phyloP scores from a whole-genome alignment of 1,140 invertebrate genomes.

The Nephotettix cincticeps region DNA sequence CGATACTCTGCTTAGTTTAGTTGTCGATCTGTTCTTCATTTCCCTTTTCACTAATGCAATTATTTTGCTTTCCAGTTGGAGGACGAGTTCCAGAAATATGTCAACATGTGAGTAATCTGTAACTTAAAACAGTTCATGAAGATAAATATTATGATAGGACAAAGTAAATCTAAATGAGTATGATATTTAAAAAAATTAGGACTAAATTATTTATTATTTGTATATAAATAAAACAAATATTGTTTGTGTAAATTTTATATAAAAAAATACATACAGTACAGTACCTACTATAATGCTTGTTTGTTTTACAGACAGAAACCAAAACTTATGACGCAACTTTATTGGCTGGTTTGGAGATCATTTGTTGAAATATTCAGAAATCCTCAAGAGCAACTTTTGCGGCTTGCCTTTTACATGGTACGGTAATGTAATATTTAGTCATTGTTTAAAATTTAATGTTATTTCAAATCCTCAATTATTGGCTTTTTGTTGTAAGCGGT shows the following conservation, averaged over 20 bases:
- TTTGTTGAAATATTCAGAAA: conserved; percentile 59
- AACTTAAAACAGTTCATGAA: neutral
- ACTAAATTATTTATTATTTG: neutral
- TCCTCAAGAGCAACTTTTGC: conserved; percentile 53
- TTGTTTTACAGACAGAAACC: conserved; percentile 28
- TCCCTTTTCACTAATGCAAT: neutral
- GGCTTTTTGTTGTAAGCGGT: too few species aligned
- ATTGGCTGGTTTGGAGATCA: conserved; percentile 59
- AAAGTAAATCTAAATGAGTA: too few species aligned
- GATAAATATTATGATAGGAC: too few species aligned
- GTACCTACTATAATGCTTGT: neutral
- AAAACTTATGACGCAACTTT: conserved; percentile 47
- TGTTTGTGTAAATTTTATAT: neutral
- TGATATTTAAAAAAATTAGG: neutral
- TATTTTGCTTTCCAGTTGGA: conserved; percentile 26
- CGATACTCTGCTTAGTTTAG: too few species aligned
- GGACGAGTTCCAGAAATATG: conserved; percentile 33
- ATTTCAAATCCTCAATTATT: too few species aligned
- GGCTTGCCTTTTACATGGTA: conserved; percentile 62
- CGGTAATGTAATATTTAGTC: too few species aligned
- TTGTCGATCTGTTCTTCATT: too few species aligned
- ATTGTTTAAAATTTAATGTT: too few species aligned
- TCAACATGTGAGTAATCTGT: conserved; percentile 16
- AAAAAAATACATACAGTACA: neutral
- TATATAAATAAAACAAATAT: neutral